A percentile compares a stretch with the other conserved stretches of the same genome.
Conservation (phyloP, 2,113 vertebrate species). For the Centropus bengalensis region DNA sequence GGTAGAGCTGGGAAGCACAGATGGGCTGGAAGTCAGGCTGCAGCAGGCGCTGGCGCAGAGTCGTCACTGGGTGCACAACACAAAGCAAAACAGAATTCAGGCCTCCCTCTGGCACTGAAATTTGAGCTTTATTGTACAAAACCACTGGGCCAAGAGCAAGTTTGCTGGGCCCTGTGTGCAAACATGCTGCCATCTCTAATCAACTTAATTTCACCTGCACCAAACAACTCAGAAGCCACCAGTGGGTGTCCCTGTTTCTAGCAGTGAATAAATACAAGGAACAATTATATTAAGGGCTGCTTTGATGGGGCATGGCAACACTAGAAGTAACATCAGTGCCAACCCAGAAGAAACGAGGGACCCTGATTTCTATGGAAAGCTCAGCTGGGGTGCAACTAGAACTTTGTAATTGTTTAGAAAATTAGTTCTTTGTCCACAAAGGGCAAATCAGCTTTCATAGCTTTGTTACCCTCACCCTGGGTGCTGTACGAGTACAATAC, state of each 20-base stretch:
- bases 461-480: conserved; percentile 5
- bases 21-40: conserved; percentile 96
- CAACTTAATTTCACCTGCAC: not conserved
- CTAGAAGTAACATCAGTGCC: not conserved
- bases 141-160: not conserved
- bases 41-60: conserved; percentile 93
- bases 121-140: accelerated
- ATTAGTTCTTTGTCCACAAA: not conserved
- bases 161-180: accelerated
- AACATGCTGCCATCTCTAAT: not conserved
- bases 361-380: not conserved
- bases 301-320: not conserved
- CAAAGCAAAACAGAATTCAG: not conserved
- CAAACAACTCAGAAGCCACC: not conserved
- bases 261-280: not conserved
- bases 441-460: not conserved
- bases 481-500: not conserved
- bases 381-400: not conserved
- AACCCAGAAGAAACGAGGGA: not conserved
- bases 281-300: not conserved
- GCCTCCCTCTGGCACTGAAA: not conserved
- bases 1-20: conserved; percentile 93
- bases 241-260: not conserved
- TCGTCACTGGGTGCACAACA: conserved; percentile 83
- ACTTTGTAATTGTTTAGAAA: not conserved